phyloP scores from a whole-genome alignment of 2,797 vertebrate genomes.

The Spheniscus humboldti region DNA sequence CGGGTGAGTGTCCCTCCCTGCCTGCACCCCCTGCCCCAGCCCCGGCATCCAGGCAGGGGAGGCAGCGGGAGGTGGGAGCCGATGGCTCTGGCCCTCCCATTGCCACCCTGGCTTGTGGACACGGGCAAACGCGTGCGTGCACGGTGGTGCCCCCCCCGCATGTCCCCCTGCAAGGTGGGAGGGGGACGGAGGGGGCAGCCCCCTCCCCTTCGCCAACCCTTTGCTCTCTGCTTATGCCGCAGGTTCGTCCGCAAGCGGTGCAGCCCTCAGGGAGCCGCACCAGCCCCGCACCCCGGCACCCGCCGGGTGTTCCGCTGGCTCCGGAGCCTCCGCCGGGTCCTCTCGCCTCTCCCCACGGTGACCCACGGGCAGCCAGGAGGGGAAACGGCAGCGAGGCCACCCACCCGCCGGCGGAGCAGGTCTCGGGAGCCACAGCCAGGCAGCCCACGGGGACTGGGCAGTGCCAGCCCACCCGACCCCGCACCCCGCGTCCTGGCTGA shows the following conservation, averaged over 20 bases:
- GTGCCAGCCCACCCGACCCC: neutral
- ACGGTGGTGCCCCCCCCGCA: neutral
- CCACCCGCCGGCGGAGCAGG: neutral
- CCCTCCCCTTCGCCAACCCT: accelerated
- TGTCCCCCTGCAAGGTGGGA: neutral
- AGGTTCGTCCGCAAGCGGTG: neutral
- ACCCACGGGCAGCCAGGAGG: neutral
- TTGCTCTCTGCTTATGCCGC: neutral
- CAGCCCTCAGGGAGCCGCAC: accelerated
- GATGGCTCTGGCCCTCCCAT: neutral
- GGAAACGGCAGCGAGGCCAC: neutral
- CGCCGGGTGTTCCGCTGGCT: neutral
- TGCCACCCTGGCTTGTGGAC: neutral
- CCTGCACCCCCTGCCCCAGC: neutral
- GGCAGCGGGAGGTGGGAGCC: neutral
- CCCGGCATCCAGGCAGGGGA: neutral
- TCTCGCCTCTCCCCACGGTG: neutral
- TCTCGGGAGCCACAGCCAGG: neutral
- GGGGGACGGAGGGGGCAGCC: neutral
- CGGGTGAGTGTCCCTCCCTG: constrained; percentile 4
- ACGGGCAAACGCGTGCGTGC: accelerated
- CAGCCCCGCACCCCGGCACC: accelerated
- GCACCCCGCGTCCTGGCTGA: neutral
- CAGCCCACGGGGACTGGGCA: neutral
- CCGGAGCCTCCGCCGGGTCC: neutral